These are phyloP conservation scores for Drosophila sproati DNA, from an alignment of 1,140 invertebrate species.

Conservation along the genomic window DNA sequence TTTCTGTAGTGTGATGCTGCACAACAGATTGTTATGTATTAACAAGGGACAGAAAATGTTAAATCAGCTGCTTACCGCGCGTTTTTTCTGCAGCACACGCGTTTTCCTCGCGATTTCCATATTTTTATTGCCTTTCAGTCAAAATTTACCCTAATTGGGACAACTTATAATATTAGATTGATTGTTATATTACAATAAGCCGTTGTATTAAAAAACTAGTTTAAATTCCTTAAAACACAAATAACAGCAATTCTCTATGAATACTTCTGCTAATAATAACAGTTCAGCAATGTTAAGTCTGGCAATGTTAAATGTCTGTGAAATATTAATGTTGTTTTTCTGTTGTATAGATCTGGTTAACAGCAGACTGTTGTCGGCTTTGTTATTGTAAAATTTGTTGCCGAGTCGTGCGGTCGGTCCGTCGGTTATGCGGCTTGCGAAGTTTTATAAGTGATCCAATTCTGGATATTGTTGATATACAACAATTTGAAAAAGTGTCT, in stretches of 20 bases:
- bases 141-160: neutral
- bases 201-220: too few species aligned
- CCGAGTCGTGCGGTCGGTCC: constrained; percentile 37
- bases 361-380: constrained; percentile 3
- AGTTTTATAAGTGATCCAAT: constrained; percentile 40
- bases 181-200: too few species aligned
- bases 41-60: neutral
- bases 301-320: neutral
- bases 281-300: neutral
- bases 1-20: too few species aligned
- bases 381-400: constrained; percentile 45
- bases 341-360: constrained; percentile 1
- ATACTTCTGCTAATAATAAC: neutral
- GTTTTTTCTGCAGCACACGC: neutral
- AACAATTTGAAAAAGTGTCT: constrained; percentile 33
- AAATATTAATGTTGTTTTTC: neutral
- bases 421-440: constrained; percentile 33
- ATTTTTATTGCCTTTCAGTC: neutral
- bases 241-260: neutral
- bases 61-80: neutral
- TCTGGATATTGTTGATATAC: constrained; percentile 37
- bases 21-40: neutral
- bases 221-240: neutral
- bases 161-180: too few species aligned
- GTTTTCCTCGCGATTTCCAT: neutral